These are phyloP conservation scores for Cossypha niveicapilla DNA, from an alignment of 2,797 vertebrate genomes.

Conservation along the genomic window DNA sequence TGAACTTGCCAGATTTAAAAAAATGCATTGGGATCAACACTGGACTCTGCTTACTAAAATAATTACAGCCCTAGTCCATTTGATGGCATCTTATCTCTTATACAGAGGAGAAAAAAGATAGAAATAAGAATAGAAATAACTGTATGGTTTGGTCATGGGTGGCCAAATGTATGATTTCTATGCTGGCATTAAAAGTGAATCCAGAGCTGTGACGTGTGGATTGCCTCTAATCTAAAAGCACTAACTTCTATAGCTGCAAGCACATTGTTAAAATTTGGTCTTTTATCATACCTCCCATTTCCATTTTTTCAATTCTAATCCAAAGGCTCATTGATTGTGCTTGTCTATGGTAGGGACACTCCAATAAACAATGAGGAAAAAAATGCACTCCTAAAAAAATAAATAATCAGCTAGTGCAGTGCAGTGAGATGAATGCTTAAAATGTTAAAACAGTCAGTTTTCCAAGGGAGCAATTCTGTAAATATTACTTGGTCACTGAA, in stretches of 20 bases:
- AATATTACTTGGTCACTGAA: neutral
- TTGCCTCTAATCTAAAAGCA: conserved; percentile 39
- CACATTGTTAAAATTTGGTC: neutral
- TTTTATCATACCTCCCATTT: neutral
- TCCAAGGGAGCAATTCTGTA: neutral
- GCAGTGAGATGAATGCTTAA: neutral
- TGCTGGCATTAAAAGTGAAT: neutral
- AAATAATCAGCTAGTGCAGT: neutral
- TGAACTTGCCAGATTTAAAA: neutral
- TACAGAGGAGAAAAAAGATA: neutral
- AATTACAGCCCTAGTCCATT: neutral
- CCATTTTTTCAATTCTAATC: conserved; percentile 29
- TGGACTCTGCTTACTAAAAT: conserved; percentile 20
- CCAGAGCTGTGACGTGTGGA: neutral
- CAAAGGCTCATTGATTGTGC: conserved; percentile 44
- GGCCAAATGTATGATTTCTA: conserved; percentile 7
- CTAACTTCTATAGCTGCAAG: neutral
- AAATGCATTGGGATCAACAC: neutral
- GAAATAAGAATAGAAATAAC: neutral
- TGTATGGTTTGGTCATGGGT: neutral
- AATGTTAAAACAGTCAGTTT: neutral
- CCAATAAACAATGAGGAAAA: conserved; percentile 13
- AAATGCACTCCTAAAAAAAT: neutral
- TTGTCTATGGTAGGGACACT: neutral
- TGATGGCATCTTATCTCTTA: neutral